Conservation (phyloP, 2,888 invertebrate species). For the Apamea sordens region DNA sequence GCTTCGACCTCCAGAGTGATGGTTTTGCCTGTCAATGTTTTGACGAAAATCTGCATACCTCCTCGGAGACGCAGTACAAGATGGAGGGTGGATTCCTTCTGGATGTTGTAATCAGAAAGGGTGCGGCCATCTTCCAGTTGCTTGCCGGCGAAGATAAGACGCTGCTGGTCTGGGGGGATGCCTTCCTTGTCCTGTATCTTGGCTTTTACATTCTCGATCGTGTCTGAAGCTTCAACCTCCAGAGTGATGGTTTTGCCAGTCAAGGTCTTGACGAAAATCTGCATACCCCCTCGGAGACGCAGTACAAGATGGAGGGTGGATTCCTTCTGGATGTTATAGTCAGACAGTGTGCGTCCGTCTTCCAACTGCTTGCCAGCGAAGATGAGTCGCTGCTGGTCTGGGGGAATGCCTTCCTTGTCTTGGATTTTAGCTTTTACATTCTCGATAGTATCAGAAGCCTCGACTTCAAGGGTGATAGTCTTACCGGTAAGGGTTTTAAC, state of each 20-base stretch:
- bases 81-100: slow-evolving; percentile 80
- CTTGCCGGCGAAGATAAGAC: slow-evolving; percentile 81
- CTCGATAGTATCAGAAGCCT: slow-evolving; percentile 80
- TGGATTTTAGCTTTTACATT: slow-evolving; percentile 84
- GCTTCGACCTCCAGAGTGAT: slow-evolving; percentile 81
- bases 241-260: slow-evolving; percentile 82
- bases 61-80: slow-evolving; percentile 79
- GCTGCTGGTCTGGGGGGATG: slow-evolving; percentile 83
- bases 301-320: slow-evolving; percentile 74
- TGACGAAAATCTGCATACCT: slow-evolving; percentile 85
- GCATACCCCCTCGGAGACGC: slow-evolving; percentile 78
- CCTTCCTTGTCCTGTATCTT: slow-evolving; percentile 85
- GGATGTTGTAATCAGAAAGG: slow-evolving; percentile 80
- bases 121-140: slow-evolving; percentile 82
- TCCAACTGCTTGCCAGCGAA: slow-evolving; percentile 82
- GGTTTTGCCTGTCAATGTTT: slow-evolving; percentile 80
- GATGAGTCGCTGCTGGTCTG: slow-evolving; percentile 81
- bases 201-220: slow-evolving; percentile 84
- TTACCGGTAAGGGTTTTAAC: slow-evolving; percentile 81
- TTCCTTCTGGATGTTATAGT: slow-evolving; percentile 83
- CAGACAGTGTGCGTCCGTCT: slow-evolving; percentile 80
- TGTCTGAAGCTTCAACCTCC: slow-evolving; percentile 82
- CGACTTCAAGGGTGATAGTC: slow-evolving; percentile 81
- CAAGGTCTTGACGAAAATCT: slow-evolving; percentile 80
- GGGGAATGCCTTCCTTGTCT: slow-evolving; percentile 82